Evolutionary conservation across 2,888 invertebrate species (phyloP).

Genomic region (Beris morrisii): DNA sequence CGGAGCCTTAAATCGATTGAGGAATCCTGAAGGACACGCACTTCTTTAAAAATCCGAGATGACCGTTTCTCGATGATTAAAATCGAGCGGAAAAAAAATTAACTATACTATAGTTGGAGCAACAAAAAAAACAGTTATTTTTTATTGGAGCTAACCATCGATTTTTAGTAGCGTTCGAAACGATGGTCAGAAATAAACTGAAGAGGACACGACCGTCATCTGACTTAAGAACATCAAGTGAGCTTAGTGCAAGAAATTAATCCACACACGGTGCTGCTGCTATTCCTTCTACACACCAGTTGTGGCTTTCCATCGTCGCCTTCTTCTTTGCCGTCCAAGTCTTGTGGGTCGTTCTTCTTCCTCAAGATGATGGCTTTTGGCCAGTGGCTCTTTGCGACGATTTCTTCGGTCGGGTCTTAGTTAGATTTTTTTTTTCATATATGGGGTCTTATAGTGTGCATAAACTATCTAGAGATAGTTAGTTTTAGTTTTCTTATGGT

Average conservation of each 20-base stretch:
- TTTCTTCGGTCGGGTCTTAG: background rate
- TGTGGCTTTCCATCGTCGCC: background rate
- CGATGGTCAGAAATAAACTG: conserved; percentile 58
- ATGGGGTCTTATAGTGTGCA: too few relatives aligned
- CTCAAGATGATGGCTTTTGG: background rate
- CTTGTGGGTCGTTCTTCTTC: conserved; percentile 3
- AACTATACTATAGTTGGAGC: too few relatives aligned
- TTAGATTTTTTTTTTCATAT: conserved; percentile 14
- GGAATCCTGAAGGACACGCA: too few relatives aligned
- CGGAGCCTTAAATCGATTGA: too few relatives aligned
- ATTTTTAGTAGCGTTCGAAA: conserved; percentile 48
- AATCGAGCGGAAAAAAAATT: too few relatives aligned
- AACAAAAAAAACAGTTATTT: too few relatives aligned
- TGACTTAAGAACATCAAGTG: conserved; percentile 55
- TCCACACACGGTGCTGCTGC: conserved; percentile 35
- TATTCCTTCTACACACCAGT: conserved; percentile 13
- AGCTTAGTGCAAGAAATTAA: conserved; percentile 36
- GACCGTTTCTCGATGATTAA: too few relatives aligned
- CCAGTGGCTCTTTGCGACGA: conserved; percentile 17
- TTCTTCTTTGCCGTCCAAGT: conserved; percentile 17
- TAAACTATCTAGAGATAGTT: too few relatives aligned
- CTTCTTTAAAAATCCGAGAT: too few relatives aligned
- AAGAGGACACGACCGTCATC: conserved; percentile 56
- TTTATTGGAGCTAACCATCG: conserved; percentile 24
- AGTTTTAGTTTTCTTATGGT: too few relatives aligned